Conservation (phyloP, 2,888 invertebrate species). For the Apamea crenata region DNA sequence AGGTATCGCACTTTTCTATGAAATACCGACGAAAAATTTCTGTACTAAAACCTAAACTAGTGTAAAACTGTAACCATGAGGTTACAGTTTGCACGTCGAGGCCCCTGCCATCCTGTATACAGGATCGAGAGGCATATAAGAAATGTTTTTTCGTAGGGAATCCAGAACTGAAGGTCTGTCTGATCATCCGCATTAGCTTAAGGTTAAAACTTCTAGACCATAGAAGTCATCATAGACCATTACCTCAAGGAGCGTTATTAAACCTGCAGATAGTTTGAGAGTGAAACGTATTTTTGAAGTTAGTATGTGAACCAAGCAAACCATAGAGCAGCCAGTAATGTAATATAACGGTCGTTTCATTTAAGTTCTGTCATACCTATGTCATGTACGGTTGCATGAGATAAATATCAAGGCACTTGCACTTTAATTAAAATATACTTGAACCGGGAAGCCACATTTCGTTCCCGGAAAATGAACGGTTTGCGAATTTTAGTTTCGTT, state of each 20-base stretch:
- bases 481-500: constrained; percentile 8
- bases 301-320: not conserved
- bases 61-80: too few relatives aligned
- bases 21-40: too few relatives aligned
- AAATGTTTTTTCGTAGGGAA: not conserved
- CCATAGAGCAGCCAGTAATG: not conserved
- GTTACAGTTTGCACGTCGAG: too few relatives aligned
- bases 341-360: not conserved
- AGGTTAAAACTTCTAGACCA: too few relatives aligned
- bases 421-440: constrained; percentile 14
- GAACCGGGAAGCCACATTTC: not conserved
- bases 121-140: not conserved
- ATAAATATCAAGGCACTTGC: constrained; percentile 1
- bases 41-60: too few relatives aligned
- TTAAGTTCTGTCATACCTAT: not conserved
- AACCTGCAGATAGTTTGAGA: too few relatives aligned
- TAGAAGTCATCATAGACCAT: too few relatives aligned
- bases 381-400: not conserved
- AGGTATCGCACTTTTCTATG: too few relatives aligned
- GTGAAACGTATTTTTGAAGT: not conserved
- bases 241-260: too few relatives aligned
- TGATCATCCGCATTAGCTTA: too few relatives aligned
- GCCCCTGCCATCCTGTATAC: too few relatives aligned
- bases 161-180: too few relatives aligned
- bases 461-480: constrained; percentile 21